Conservation (phyloP, 2,888 invertebrate genomes). For the Drosophila atripex region DNA sequence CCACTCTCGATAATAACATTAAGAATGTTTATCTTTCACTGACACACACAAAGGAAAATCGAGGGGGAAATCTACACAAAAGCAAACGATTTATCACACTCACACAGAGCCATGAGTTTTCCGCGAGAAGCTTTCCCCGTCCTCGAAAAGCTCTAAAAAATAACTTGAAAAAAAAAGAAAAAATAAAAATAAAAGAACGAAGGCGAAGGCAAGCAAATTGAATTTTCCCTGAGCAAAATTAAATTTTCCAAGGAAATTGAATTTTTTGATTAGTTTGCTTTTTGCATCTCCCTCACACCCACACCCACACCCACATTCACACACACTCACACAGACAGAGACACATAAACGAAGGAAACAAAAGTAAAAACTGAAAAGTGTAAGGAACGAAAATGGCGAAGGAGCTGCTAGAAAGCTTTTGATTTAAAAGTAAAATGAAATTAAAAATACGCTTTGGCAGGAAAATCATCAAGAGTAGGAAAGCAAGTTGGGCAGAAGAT, state of each 20-base stretch:
- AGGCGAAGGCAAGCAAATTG: slow-evolving; percentile 65
- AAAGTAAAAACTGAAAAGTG: slow-evolving; percentile 44
- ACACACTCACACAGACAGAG: slow-evolving; percentile 11
- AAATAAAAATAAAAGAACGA: slow-evolving; percentile 26
- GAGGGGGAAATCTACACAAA: slow-evolving; percentile 55
- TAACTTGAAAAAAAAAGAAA: slow-evolving; percentile 19
- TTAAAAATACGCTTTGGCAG: slow-evolving; percentile 56
- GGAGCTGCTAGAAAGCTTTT: slow-evolving; percentile 47
- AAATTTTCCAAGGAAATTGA: slow-evolving; percentile 80
- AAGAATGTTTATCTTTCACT: slow-evolving; percentile 69
- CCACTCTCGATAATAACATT: slow-evolving; percentile 72
- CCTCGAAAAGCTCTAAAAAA: slow-evolving; percentile 37
- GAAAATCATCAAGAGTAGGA: slow-evolving; percentile 7
- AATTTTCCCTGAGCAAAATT: slow-evolving; percentile 79
- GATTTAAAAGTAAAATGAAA: slow-evolving; percentile 79
- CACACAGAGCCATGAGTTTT: slow-evolving; percentile 21
- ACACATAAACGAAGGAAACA: slow-evolving; percentile 29
- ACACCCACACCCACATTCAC: slow-evolving; percentile 8
- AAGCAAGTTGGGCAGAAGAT: slow-evolving; percentile 17
- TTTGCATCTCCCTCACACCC: slow-evolving; percentile 73
- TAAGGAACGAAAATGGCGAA: slow-evolving; percentile 35
- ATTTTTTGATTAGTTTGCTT: slow-evolving; percentile 83
- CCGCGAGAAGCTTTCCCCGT: slow-evolving; percentile 33
- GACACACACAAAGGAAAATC: slow-evolving; percentile 4
- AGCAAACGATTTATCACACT: slow-evolving; percentile 57